A percentile compares a stretch with the other conserved stretches of the same genome.
These are phyloP conservation scores for Nothocercus julius DNA, from an alignment of 2,113 vertebrate species.

Conservation along the genomic window DNA sequence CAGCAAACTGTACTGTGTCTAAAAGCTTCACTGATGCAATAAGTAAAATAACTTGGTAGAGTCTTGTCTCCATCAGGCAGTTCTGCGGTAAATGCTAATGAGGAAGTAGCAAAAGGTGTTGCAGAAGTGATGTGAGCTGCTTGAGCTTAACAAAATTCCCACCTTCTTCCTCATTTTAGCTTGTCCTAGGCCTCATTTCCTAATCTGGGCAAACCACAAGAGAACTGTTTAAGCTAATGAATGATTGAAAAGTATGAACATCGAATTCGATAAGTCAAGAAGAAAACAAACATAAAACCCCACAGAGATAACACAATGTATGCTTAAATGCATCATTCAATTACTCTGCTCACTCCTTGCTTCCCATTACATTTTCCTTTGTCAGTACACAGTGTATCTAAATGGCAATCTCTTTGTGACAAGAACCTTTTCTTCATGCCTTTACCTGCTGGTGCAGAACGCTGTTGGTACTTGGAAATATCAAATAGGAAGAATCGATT, in stretches of 20 bases:
- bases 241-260: conserved; percentile 68
- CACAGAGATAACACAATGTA: conserved; percentile 63
- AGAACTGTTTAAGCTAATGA: conserved; percentile 61
- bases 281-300: conserved; percentile 65
- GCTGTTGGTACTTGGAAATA: conserved; percentile 25
- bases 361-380: conserved; percentile 47
- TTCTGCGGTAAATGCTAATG: background rate
- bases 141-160: background rate
- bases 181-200: conserved; percentile 34
- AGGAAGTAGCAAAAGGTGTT: background rate
- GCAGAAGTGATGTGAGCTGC: conserved; percentile 28
- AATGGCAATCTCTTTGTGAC: conserved; percentile 53
- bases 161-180: conserved; percentile 37
- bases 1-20: background rate
- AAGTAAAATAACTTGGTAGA: background rate
- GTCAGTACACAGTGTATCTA: conserved; percentile 38
- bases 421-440: conserved; percentile 47
- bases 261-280: conserved; percentile 55
- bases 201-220: conserved; percentile 53
- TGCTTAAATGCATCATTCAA: conserved; percentile 65
- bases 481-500: conserved; percentile 16
- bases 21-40: background rate
- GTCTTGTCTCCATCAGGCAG: background rate
- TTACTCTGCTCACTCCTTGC: conserved; percentile 37
- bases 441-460: conserved; percentile 58